Base-by-base conservation (phyloP, 2,113 vertebrate genomes). In the Daubentonia madagascariensis region DNA sequence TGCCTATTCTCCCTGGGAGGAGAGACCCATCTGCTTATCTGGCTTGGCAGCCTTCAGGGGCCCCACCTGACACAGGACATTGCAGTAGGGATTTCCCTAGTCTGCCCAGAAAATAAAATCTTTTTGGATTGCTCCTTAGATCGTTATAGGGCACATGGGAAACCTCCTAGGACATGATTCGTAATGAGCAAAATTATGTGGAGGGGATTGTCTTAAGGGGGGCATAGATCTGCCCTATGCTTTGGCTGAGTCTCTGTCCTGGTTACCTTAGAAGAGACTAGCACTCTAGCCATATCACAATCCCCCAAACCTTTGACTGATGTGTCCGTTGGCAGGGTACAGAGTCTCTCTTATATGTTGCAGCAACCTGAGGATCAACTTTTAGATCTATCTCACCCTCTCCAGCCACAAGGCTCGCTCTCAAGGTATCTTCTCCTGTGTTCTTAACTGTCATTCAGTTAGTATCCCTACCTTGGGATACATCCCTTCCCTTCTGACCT, bases 1-100 rank as follows among this genome's bases (percentile, higher is more conserved):
- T 23, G 16, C 73, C 1, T 1, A 45, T 65, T 65, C 67, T 93
- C 45, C 61, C 8, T 45, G 11, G 73, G 14, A 91, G 43, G 35
- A 81, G 22, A n/a, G 37, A 12, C 35, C 48, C 86, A 93, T 80
- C 83, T 96, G 89, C 6, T 59, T 37, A 63, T 45, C 67, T 87
- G 68, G 54, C 75, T 65, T 89, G 89, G 86, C 83, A 97, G 63
- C 6, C 92, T 91, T 57, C 76, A 85, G 91, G 54, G 67, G 12
- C 37, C 87, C 16, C 12, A 6, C 78, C 59, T 79, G 52, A 28
- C 43, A 57, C 4, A 65, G 43, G 32, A 68, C 45, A 48, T 2
- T 43, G 57, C 25, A 70, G 18, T 23, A 43, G 43, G 84, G 79
- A 93, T 86, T 86, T 70, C 73, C 67, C 85, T 89, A 13, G 59